Percentiles rank a stretch among this genome's conserved stretches.
Conservation (phyloP, 2,888 invertebrate species). For the Acanthosepion pharaonis region DNA sequence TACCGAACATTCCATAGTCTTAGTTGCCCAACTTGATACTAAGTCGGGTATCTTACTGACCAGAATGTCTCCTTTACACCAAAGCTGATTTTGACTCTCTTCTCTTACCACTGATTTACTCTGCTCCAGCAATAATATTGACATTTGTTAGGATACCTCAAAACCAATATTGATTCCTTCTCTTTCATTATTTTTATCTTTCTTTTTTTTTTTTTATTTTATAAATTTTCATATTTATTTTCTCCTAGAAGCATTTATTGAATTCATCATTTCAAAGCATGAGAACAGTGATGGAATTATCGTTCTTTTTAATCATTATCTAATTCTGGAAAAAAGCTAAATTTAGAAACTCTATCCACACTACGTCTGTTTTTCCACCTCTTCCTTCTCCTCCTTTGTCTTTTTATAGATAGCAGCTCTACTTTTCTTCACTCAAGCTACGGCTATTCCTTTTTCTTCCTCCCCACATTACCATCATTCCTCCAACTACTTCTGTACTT, state of each 20-base stretch:
- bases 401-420: not conserved
- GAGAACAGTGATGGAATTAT: not conserved
- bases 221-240: not conserved
- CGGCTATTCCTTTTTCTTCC: not conserved
- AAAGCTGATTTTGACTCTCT: not conserved
- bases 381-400: not conserved
- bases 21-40: not conserved
- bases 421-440: not conserved
- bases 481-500: constrained; percentile 4
- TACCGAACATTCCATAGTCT: not conserved
- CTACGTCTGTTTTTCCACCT: not conserved
- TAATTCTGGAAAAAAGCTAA: constrained; percentile 15
- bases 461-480: not conserved
- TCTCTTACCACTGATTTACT: not conserved
- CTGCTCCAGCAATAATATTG: not conserved
- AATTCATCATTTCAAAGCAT: not conserved
- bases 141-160: not conserved
- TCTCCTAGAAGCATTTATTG: not conserved
- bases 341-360: constrained; percentile 34
- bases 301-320: constrained; percentile 12
- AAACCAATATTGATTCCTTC: not conserved
- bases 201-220: not conserved
- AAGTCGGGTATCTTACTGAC: constrained; percentile 2
- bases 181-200: not conserved
- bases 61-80: not conserved